Evolutionary conservation across 2,888 invertebrate genomes (phyloP), one percentile per base, ranked within the genome.

Genomic region (Rosalia funebris): DNA sequence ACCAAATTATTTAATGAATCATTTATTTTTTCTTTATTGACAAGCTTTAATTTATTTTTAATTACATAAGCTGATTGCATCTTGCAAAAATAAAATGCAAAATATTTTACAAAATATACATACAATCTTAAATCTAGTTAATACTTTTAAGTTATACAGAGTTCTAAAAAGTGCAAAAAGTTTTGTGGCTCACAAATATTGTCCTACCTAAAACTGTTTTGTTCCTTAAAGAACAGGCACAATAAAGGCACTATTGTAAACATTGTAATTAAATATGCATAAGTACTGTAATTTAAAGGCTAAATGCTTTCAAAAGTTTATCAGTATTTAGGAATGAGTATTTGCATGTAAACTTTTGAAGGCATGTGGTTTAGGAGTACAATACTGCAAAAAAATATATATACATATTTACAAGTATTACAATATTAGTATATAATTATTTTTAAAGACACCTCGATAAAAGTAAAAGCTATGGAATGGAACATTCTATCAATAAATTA

Each of bases 31-130:
- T 72, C 73, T 73, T 77, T 76, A 76, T 75, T 77, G 76, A 77
- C 76, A 81, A 81, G 80, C 80, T 78, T 75, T 77, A 77, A 75
- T 72, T 74, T 73, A 71, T 72, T 74, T 76, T 71, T 75, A 76
- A 75, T 79, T 80, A 80, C 79, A 81, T 75, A 78, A 79, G 79
- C 78, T 72, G 65, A 57, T 63, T 65, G 64, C 71, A 68, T 68
- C 63, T 72, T 65, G 68, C 69, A 69, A 68, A 70, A 69, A 68
- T 66, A 68, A 64, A 70, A 61, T 62, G 60, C 66, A 68, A 64
- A 64, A 37, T 63, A 77, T 77, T 79, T 75, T 80, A 80, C 80
- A 80, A 80, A 80, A 77, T 79, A 77, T 79, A 79, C 75, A 75
- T 65, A 63, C 57, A 60, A 63, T 54, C 63, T 59, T 67, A 64